Conservation (phyloP, 2,888 invertebrate genomes). For the Scaeva pyrastri region DNA sequence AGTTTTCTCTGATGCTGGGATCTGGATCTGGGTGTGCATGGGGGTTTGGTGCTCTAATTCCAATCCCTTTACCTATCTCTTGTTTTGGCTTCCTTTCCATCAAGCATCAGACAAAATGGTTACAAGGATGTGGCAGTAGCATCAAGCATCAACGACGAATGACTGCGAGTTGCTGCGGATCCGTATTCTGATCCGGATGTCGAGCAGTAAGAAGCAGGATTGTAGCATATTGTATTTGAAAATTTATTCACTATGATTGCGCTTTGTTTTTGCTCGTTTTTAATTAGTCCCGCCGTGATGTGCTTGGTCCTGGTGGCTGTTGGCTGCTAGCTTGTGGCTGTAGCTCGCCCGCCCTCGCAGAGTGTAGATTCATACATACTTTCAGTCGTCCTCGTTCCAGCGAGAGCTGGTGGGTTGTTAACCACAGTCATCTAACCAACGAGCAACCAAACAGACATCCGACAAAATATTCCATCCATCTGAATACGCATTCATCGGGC, state of each 20-base stretch:
- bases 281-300: constrained; percentile 61
- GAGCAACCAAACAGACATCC: constrained; percentile 32
- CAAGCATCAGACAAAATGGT: background rate
- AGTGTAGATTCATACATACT: too few relatives aligned
- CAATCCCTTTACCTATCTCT: background rate
- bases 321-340: too few relatives aligned
- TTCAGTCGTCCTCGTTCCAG: background rate
- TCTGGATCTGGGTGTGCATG: background rate
- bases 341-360: too few relatives aligned
- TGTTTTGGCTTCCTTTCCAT: background rate
- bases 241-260: constrained; percentile 63
- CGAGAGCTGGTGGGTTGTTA: constrained; percentile 8
- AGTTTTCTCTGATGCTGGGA: background rate
- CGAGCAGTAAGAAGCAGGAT: background rate
- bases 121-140: background rate
- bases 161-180: background rate
- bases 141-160: background rate
- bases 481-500: constrained; percentile 19
- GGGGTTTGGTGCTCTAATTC: background rate
- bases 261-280: constrained; percentile 60
- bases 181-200: background rate
- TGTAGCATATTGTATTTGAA: constrained; percentile 49
- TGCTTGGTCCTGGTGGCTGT: background rate
- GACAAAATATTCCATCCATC: constrained; percentile 26
- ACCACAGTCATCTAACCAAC: constrained; percentile 57